A percentile compares a stretch with the other conserved stretches of the same genome.
Evolutionary conservation across 2,113 vertebrate species (phyloP).

Genomic region (Odobenus rosmarus): DNA sequence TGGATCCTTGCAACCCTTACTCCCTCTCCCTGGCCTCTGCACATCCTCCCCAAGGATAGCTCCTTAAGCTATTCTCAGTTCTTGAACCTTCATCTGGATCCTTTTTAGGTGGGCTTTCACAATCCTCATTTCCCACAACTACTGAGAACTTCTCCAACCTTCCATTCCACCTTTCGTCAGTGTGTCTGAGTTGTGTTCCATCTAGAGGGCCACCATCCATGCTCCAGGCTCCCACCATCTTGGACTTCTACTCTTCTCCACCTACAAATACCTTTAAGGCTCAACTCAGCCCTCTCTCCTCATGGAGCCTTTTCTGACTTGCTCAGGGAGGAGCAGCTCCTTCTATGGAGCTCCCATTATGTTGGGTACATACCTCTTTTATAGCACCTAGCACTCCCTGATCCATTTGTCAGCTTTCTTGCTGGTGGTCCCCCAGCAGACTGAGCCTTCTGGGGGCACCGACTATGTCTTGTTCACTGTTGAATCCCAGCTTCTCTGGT

Average conservation of each 20-base stretch:
- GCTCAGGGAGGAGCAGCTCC: neutral
- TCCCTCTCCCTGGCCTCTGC: neutral
- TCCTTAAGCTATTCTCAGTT: neutral
- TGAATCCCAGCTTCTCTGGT: neutral
- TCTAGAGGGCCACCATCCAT: neutral
- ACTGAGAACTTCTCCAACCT: neutral
- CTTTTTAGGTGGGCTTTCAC: neutral
- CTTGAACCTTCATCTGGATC: neutral
- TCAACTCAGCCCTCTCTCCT: neutral
- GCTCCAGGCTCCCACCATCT: neutral
- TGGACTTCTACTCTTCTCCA: neutral
- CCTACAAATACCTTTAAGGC: neutral
- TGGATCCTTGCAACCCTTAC: neutral
- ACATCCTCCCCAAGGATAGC: neutral
- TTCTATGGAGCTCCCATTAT: neutral
- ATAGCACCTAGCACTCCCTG: neutral
- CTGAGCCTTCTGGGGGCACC: neutral
- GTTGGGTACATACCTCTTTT: neutral
- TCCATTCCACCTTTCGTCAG: neutral
- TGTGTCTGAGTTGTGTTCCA: neutral
- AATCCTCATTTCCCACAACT: neutral
- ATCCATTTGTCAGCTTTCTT: neutral
- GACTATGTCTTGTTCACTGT: neutral
- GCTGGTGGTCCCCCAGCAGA: neutral
- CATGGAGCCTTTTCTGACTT: neutral